Percentiles rank a stretch among this genome's conserved stretches.
phyloP scores from a whole-genome alignment of 2,797 vertebrate genomes.

The Streptopelia turtur region DNA sequence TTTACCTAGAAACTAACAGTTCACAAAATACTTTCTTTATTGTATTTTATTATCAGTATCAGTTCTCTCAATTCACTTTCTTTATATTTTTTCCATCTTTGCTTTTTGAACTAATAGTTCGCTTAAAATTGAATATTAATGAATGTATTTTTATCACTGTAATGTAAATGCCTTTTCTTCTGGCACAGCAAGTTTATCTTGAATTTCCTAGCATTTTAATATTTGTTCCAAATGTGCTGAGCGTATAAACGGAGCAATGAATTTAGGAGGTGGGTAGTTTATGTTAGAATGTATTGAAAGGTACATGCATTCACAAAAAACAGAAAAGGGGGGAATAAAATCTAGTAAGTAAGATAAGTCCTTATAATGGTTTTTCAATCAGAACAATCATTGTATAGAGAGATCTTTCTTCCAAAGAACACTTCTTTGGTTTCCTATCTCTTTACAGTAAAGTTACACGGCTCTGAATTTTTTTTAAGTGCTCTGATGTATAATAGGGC shows the following conservation, averaged over 20 bases:
- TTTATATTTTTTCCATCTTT: neutral
- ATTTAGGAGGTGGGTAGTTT: conserved; percentile 33
- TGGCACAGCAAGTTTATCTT: conserved; percentile 11
- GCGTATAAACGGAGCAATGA: neutral
- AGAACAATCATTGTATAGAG: neutral
- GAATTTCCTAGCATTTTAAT: conserved; percentile 13
- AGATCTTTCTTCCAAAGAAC: neutral
- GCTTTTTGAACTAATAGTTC: conserved; percentile 35
- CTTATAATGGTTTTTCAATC: neutral
- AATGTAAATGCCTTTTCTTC: conserved; percentile 30
- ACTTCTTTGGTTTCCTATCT: neutral
- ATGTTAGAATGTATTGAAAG: neutral
- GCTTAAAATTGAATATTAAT: neutral
- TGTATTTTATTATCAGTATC: neutral
- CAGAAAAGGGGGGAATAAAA: neutral
- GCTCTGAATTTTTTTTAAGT: conserved; percentile 12
- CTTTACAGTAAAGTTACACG: neutral
- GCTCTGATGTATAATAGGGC: conserved; percentile 39
- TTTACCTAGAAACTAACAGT: neutral
- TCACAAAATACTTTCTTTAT: neutral
- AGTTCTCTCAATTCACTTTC: neutral
- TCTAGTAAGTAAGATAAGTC: conserved; percentile 4
- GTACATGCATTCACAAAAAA: neutral
- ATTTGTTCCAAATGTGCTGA: conserved; percentile 42
- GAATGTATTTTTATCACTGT: conserved; percentile 10